A percentile compares a stretch with the other conserved stretches of the same genome.
Evolutionary conservation across 1,140 invertebrate species (phyloP).

Genomic region (Pollicipes pollicipes): DNA sequence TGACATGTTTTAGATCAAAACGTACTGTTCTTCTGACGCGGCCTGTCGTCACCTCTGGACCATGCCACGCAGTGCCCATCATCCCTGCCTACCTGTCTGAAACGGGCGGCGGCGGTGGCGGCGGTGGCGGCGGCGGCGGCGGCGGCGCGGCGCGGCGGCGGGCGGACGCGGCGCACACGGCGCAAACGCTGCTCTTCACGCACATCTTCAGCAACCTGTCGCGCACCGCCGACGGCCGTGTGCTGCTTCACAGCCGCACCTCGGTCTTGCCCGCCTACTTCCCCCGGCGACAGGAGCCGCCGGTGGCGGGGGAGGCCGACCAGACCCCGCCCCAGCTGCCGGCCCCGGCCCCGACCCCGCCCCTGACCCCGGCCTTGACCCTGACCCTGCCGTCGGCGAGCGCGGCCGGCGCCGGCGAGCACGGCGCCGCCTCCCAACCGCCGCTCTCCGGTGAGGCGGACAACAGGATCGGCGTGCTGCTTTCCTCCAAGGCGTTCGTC

Average conservation of each 20-base stretch:
- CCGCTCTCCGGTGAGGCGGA: conserved; percentile 36
- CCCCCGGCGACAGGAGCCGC: conserved; percentile 30
- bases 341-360: conserved; percentile 4
- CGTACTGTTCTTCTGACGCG: no score
- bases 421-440: no score
- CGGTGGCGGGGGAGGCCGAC: no score
- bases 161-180: conserved; percentile 8
- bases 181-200: no score
- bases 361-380: conserved; percentile 1
- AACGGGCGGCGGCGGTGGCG: conserved; percentile 26
- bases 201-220: no score
- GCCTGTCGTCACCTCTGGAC: conserved; percentile 9
- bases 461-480: conserved; percentile 53
- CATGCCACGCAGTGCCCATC: conserved; percentile 49
- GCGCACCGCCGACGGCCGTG: no score
- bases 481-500: conserved; percentile 70
- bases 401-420: no score
- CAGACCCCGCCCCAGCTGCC: conserved; percentile 7
- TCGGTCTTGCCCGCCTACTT: no score
- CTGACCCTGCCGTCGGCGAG: no score
- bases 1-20: no score
- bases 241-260: no score
- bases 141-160: no score
- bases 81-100: conserved; percentile 60
- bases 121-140: not conserved